Evolutionary conservation across 2,113 vertebrate species (phyloP), one percentile per base, ranked within the genome.

Genomic region (Gambusia holbrooki): DNA sequence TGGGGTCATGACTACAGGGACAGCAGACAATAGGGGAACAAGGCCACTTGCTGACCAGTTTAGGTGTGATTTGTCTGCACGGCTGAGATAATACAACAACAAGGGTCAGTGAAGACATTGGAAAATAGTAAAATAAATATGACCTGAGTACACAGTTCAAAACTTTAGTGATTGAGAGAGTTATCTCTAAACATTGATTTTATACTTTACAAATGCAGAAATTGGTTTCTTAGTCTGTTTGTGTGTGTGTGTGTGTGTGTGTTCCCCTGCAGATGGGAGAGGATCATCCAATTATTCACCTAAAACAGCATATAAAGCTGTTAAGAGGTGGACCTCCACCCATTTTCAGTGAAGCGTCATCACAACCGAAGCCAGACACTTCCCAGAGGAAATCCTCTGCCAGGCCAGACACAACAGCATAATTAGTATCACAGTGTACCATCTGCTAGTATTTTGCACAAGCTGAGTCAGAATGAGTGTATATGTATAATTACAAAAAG

Each of bases 21-120:
- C 74, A 66, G 58, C 62, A 93, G 85, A 95, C 94, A 95, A 95
- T 95, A 76, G 91, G 61, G 72, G 84, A 88, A 72, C 87, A 88
- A 90, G 90, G 88, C 80, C 87, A 35, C 71, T 69, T 73, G 78
- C 80, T 83, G 77, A 83, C 76, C 65, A 84, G 83, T 8, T 74
- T 73, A 74, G 86, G 84, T 76, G 79, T 79, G 69, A 84, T 78
- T 71, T 54, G 87, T 82, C 84, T 92, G 84, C 45, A 63, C n/a
- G 40, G 63, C 29, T 62, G 84, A 90, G 89, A 90, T 90, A 89
- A 83, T 54, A 70, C 77, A 76, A 73, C 10, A n/a, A 71, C 71
- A 79, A 70, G 79, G 87, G 87, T 88, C 87, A 87, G 12, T 8
- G 68, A 66, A 80, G 78, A 86, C 69, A 15, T 2, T 25, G 77